Conservation (phyloP, 2,113 vertebrate genomes). For the Galeopterus variegatus region DNA sequence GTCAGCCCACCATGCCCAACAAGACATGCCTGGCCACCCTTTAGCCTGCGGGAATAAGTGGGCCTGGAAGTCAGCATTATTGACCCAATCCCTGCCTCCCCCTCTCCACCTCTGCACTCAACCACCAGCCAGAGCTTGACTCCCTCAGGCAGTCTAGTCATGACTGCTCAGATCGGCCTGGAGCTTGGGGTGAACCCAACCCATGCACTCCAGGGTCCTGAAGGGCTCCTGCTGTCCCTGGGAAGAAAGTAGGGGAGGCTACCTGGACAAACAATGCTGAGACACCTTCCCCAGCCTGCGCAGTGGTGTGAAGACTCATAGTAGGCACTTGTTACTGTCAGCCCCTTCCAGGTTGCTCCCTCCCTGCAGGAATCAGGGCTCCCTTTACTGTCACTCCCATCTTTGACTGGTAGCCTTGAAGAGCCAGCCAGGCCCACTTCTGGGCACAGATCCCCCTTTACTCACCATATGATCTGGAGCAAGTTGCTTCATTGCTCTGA, state of each 20-base stretch:
- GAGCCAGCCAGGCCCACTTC: not conserved
- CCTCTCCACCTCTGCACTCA: too few relatives aligned
- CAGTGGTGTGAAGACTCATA: not conserved
- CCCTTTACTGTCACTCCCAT: not conserved
- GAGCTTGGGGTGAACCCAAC: not conserved
- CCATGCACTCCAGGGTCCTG: not conserved
- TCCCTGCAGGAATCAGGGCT: not conserved
- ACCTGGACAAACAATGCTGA: not conserved
- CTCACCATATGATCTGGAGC: not conserved
- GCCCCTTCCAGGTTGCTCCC: not conserved
- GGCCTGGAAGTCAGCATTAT: not conserved
- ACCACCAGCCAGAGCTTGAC: not conserved
- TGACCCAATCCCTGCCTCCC: not conserved
- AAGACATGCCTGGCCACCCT: not conserved
- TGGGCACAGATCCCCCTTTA: not conserved
- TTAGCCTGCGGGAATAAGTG: not conserved
- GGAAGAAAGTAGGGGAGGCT: not conserved
- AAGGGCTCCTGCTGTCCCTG: not conserved
- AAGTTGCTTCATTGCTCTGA: not conserved
- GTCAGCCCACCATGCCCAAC: not conserved
- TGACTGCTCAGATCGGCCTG: not conserved
- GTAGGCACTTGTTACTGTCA: not conserved
- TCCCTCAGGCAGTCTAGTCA: not conserved
- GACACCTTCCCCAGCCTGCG: not conserved
- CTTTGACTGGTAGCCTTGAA: not conserved